A percentile compares a stretch with the other conserved stretches of the same genome.
These are phyloP conservation scores for Stictocephala bisonia DNA, from an alignment of 2,888 invertebrate genomes.

Conservation along the genomic window DNA sequence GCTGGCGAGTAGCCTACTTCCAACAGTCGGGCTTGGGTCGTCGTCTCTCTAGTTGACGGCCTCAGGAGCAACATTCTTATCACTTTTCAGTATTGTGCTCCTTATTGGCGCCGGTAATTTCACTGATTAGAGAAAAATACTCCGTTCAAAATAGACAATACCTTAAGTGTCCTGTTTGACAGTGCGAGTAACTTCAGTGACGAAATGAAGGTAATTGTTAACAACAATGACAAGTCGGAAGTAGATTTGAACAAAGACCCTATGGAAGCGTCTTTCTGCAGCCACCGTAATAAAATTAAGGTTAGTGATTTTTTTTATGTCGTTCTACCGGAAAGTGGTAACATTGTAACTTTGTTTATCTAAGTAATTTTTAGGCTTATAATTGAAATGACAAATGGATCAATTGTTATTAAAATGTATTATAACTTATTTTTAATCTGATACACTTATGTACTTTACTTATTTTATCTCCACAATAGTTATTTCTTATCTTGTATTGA, in stretches of 20 bases:
- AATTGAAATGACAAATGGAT: too few species aligned
- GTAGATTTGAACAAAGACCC: slow-evolving; percentile 30
- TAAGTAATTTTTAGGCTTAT: too few species aligned
- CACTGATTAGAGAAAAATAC: slow-evolving; percentile 22
- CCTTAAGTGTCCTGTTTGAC: background rate
- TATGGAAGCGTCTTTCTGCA: slow-evolving; percentile 17
- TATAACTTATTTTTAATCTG: too few species aligned
- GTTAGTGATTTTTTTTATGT: too few species aligned
- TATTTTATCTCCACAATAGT: too few species aligned
- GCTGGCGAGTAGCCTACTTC: background rate
- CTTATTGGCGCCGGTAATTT: background rate
- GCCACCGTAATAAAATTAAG: slow-evolving; percentile 6
- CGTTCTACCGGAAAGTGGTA: too few species aligned
- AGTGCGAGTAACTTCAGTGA: background rate
- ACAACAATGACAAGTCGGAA: slow-evolving; percentile 39
- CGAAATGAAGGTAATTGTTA: slow-evolving; percentile 26
- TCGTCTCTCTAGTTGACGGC: background rate
- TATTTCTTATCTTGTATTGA: too few species aligned
- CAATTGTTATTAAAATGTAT: too few species aligned
- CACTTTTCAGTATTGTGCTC: slow-evolving; percentile 27
- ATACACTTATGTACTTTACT: too few species aligned
- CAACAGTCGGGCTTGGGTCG: slow-evolving; percentile 2
- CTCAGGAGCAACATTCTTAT: slow-evolving; percentile 15
- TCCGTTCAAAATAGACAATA: too few species aligned
- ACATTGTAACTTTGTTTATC: too few species aligned